Percentiles rank a stretch among this genome's conserved stretches.
Conservation (phyloP, 2,113 vertebrate species). For the Ranitomeya imitator region DNA sequence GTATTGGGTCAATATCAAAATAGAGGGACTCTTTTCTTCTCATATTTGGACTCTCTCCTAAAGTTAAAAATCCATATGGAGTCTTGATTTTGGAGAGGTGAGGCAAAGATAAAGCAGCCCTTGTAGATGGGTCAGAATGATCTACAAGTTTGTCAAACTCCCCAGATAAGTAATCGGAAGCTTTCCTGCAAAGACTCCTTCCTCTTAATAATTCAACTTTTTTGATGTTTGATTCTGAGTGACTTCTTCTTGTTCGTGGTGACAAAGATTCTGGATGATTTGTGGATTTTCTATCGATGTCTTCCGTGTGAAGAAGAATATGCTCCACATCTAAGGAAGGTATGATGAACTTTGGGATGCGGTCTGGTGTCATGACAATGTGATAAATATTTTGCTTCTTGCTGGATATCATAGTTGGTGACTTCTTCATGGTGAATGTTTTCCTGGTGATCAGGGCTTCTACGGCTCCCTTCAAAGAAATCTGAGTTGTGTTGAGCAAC, state of each 20-base stretch:
- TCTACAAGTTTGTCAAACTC: constrained; percentile 58
- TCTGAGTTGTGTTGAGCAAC: constrained; percentile 58
- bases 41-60: constrained; percentile 69
- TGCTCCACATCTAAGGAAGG: constrained; percentile 65
- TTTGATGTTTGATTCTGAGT: constrained; percentile 60
- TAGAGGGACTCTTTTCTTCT: constrained; percentile 71
- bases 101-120: constrained; percentile 67
- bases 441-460: constrained; percentile 65
- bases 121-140: constrained; percentile 64
- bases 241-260: constrained; percentile 56
- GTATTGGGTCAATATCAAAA: constrained; percentile 64
- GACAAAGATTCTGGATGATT: constrained; percentile 32
- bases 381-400: constrained; percentile 65
- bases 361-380: constrained; percentile 70
- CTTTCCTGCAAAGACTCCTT: constrained; percentile 54
- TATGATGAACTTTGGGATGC: constrained; percentile 72
- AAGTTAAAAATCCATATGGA: constrained; percentile 64
- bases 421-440: constrained; percentile 59
- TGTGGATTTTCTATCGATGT: background rate
- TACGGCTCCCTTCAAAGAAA: constrained; percentile 61
- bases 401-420: constrained; percentile 47
- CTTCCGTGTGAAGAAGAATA: constrained; percentile 57
- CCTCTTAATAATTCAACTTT: constrained; percentile 49
- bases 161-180: constrained; percentile 56
- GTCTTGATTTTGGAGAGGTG: constrained; percentile 71